phyloP scores from a whole-genome alignment of 92 coral and sea anemone species.

The Porites lobata region DNA sequence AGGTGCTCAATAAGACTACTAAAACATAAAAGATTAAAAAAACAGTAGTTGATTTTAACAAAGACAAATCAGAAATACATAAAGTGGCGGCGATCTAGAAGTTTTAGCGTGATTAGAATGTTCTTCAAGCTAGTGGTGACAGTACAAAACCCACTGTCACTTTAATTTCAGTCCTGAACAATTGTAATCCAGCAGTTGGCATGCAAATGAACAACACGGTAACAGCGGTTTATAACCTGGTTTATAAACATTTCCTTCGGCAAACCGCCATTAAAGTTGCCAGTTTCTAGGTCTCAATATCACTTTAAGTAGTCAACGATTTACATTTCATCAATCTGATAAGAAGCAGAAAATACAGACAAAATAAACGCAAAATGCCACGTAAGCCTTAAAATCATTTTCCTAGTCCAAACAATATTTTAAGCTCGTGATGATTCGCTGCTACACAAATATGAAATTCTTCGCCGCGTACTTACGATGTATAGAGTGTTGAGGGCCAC shows the following conservation, averaged over 20 bases:
- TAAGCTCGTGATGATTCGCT: background rate
- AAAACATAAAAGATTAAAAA: too few relatives aligned
- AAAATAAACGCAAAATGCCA: slow-evolving; percentile 22
- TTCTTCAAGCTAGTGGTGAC: background rate
- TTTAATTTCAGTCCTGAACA: background rate
- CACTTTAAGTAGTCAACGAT: background rate
- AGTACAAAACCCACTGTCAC: background rate
- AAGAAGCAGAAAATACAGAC: background rate
- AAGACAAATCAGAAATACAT: too few relatives aligned
- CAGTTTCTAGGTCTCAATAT: background rate
- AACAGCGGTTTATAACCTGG: too few relatives aligned
- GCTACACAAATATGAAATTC: background rate
- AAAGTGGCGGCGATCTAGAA: background rate
- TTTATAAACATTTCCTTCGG: background rate
- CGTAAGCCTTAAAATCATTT: slow-evolving; percentile 25
- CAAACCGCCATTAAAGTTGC: background rate
- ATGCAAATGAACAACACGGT: background rate
- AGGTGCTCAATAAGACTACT: background rate
- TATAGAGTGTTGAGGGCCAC: slow-evolving; percentile 94
- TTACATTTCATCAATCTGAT: background rate
- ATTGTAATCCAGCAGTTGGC: background rate
- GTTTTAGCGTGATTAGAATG: background rate
- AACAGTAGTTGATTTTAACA: too few relatives aligned
- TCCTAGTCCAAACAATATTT: background rate
- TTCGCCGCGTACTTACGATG: slow-evolving; percentile 82